Conservation (phyloP, 2,113 vertebrate genomes). For the Mesembrinibis cayennensis region DNA sequence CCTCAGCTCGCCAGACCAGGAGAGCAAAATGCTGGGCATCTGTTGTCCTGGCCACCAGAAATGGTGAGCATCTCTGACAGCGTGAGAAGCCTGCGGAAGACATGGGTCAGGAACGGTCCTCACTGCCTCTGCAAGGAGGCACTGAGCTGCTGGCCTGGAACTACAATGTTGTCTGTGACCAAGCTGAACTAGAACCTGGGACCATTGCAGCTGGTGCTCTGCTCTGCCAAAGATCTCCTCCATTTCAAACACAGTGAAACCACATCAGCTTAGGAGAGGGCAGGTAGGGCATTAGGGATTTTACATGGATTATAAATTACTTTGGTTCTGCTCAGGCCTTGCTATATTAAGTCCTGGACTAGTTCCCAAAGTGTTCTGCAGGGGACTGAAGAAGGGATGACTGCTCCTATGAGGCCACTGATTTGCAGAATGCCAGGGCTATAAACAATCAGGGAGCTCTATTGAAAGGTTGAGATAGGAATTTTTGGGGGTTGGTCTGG, state of each 20-base stretch:
- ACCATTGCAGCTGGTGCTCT: background rate
- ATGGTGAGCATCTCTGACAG: background rate
- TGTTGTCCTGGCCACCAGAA: background rate
- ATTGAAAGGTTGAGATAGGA: background rate
- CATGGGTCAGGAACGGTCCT: background rate
- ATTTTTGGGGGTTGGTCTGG: background rate
- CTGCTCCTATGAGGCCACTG: background rate
- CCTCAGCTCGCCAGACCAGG: background rate
- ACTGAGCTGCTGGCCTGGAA: background rate
- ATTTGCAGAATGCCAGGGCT: background rate
- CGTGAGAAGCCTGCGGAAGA: background rate
- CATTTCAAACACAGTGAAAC: background rate
- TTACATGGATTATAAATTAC: background rate
- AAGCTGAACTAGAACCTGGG: background rate
- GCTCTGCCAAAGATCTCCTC: background rate
- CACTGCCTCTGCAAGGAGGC: background rate
- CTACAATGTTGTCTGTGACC: fast-evolving
- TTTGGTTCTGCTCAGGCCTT: background rate
- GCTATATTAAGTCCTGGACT: background rate
- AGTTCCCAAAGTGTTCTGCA: background rate
- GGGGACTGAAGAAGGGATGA: background rate
- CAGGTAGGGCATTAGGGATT: background rate
- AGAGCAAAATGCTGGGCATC: background rate
- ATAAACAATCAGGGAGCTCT: background rate
- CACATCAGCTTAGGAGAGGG: background rate